Conservation (phyloP, 2,888 invertebrate species). For the Tipula unca region DNA sequence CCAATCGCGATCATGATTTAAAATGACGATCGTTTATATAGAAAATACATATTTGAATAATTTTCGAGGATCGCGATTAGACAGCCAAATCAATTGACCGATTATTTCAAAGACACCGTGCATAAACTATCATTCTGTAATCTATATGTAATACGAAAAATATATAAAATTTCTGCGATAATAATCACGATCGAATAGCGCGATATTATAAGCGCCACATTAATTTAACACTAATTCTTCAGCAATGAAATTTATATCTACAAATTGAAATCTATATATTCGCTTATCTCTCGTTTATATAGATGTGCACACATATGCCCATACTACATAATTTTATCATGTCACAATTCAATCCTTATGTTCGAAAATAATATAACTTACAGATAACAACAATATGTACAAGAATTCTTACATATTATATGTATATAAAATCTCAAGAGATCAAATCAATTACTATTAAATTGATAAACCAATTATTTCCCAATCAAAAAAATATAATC, state of each 20-base stretch:
- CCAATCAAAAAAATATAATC: not conserved
- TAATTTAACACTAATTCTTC: not conserved
- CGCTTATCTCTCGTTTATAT: not conserved
- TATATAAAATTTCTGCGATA: not conserved
- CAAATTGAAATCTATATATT: not conserved
- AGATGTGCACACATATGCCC: not conserved
- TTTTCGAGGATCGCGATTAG: no score
- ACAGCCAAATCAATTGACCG: no score
- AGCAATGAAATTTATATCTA: not conserved
- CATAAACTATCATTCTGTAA: not conserved
- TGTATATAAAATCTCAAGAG: not conserved
- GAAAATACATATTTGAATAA: no score
- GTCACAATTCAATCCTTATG: not conserved
- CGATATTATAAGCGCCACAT: not conserved
- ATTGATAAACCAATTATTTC: slow-evolving; percentile 14
- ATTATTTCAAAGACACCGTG: no score
- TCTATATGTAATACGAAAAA: not conserved
- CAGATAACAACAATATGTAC: not conserved
- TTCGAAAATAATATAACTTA: not conserved
- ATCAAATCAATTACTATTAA: slow-evolving; percentile 14
- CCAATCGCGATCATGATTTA: no score
- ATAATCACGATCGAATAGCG: not conserved
- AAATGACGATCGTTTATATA: no score
- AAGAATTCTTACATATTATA: not conserved
- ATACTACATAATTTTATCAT: not conserved